phyloP scores from a whole-genome alignment of 1,140 invertebrate genomes.

The Odontomachus brunneus region DNA sequence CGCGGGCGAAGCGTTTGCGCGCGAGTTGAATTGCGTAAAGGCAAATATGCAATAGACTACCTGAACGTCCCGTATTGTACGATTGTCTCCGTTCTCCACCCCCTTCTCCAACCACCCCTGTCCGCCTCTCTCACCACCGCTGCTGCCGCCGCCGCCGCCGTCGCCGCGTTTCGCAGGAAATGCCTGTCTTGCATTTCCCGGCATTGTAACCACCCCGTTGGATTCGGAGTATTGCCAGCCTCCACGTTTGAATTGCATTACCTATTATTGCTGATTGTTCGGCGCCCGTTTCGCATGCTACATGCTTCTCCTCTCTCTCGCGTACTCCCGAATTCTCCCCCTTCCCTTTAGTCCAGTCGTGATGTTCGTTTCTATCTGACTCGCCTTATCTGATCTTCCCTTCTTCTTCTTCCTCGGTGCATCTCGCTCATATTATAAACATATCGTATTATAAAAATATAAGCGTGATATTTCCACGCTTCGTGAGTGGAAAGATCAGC shows the following conservation, averaged over 20 bases:
- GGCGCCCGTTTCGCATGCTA: slow-evolving; percentile 68
- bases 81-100: slow-evolving; percentile 80
- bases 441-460: background rate
- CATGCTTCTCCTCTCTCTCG: slow-evolving; percentile 42
- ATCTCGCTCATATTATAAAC: background rate
- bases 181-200: slow-evolving; percentile 81
- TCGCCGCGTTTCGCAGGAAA: slow-evolving; percentile 77
- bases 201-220: slow-evolving; percentile 76
- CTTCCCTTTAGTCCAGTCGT: slow-evolving; percentile 59
- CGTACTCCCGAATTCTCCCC: slow-evolving; percentile 45
- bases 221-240: slow-evolving; percentile 79
- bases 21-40: slow-evolving; percentile 79
- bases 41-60: slow-evolving; percentile 81
- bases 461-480: no score
- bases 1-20: slow-evolving; percentile 64
- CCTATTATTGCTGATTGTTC: slow-evolving; percentile 84
- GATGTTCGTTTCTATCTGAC: slow-evolving; percentile 12
- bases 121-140: slow-evolving; percentile 24
- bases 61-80: slow-evolving; percentile 77
- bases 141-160: background rate
- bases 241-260: slow-evolving; percentile 82
- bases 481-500: no score
- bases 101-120: slow-evolving; percentile 40
- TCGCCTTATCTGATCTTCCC: background rate
- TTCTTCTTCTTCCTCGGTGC: background rate